Percentiles rank a stretch among this genome's conserved stretches.
Conservation (phyloP, 2,888 invertebrate species). For the Eristalis pertinax region DNA sequence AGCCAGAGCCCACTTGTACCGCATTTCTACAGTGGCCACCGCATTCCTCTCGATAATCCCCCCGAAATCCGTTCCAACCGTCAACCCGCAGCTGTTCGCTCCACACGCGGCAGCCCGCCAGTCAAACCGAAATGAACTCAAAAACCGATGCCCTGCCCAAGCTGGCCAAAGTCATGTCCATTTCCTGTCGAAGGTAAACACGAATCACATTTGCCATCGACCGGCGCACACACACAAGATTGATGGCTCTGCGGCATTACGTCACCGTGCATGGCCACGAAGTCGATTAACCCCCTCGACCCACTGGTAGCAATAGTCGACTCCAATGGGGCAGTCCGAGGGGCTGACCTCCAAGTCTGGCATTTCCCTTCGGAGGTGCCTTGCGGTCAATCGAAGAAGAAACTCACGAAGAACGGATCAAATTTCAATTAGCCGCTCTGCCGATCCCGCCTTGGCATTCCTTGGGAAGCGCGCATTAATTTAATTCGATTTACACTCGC, state of each 20-base stretch:
- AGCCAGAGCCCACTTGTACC: slow-evolving; percentile 4
- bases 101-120: neutral
- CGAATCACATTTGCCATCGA: slow-evolving; percentile 19
- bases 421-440: slow-evolving; percentile 69
- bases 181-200: slow-evolving; percentile 48
- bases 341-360: slow-evolving; percentile 53
- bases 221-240: slow-evolving; percentile 23
- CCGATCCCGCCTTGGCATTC: slow-evolving; percentile 39
- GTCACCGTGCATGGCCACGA: slow-evolving; percentile 23
- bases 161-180: neutral
- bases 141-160: neutral
- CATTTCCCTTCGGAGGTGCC: slow-evolving; percentile 25
- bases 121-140: neutral
- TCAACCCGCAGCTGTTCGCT: neutral
- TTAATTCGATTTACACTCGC: slow-evolving; percentile 69
- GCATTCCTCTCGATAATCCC: slow-evolving; percentile 41
- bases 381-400: slow-evolving; percentile 34
- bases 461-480: slow-evolving; percentile 56
- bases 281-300: neutral
- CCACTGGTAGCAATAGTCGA: neutral
- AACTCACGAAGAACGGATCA: slow-evolving; percentile 61
- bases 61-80: slow-evolving; percentile 38
- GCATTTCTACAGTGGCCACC: slow-evolving; percentile 25
- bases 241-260: slow-evolving; percentile 43
- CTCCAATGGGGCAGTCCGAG: slow-evolving; percentile 27